Evolutionary conservation across 2,888 invertebrate species (phyloP).

Genomic region (Drosophila mulleri): DNA sequence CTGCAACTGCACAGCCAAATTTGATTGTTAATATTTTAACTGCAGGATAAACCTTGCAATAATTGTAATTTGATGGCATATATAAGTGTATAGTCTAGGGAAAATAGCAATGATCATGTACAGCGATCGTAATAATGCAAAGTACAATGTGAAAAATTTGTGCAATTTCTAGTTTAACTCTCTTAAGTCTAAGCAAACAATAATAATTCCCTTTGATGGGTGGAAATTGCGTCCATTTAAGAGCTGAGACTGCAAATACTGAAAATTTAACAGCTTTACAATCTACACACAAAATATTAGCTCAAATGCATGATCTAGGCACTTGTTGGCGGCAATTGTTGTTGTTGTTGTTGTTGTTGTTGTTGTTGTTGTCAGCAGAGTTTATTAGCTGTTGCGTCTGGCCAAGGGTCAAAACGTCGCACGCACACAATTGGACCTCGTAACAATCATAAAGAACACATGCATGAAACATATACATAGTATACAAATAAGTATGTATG

Average conservation of each 20-base stretch:
- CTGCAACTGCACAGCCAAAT: background rate
- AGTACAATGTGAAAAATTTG: too few species aligned
- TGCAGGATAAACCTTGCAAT: background rate
- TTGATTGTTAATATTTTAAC: background rate
- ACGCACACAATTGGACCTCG: slow-evolving; percentile 55
- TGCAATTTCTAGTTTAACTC: too few species aligned
- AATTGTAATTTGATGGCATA: too few species aligned
- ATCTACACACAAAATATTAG: background rate
- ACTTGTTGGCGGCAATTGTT: slow-evolving; percentile 32
- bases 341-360: slow-evolving; percentile 33
- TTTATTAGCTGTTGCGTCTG: slow-evolving; percentile 38
- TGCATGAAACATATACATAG: background rate
- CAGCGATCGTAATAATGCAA: too few species aligned
- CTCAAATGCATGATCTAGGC: background rate
- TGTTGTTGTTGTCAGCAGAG: slow-evolving; percentile 29
- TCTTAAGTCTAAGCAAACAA: too few species aligned
- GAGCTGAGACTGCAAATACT: background rate
- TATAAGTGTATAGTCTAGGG: too few species aligned
- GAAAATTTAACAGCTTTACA: background rate
- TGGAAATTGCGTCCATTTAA: too few species aligned
- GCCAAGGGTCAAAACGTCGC: slow-evolving; percentile 42
- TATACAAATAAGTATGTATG: background rate
- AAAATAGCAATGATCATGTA: too few species aligned
- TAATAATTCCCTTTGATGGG: too few species aligned
- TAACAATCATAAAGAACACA: slow-evolving; percentile 57